Evolutionary conservation across 1,140 invertebrate genomes (phyloP), one percentile per base, ranked within the genome.

Genomic region (Brachystomella parvula): DNA sequence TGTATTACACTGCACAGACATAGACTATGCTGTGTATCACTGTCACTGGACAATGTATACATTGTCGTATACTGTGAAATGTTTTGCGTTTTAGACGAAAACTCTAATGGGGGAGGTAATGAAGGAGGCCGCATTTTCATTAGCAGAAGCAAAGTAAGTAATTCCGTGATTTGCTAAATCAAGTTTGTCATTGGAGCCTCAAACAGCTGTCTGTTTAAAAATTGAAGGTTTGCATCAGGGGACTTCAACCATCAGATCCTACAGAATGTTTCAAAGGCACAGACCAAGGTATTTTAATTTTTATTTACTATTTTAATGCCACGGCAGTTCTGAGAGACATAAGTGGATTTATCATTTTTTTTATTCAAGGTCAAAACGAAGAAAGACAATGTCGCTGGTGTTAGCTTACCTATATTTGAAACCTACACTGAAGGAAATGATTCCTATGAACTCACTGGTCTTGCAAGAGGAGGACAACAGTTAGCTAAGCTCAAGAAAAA

Each of bases 211-310:
- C n/a, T 56, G 80, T n/a, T n/a, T n/a, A n/a, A n/a, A n/a, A n/a
- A n/a, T n/a, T n/a, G n/a, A n/a, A n/a, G n/a, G n/a, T 99, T 99
- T 79, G 88, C 95, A 0, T 92, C 90, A 39, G 96, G 95, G 73
- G 96, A 99, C 75, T 96, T 99, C 76, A 98, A 96, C 78, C 95
- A 99, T 79, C 92, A 96, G 69, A 95, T 99, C n/a, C 79, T 99
- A 21, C 96, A 99, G 78, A 98, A 99, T 81, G 96, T 99, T 0
- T 96, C 91, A 56, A 97, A 97, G 79, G 96, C 97, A 65, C 94
- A 98, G 79, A 94, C 98, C 63, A 99, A 99, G 83, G 69, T 73
- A 61, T 9, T 1, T 31, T 24, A 61, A 2, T 2, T n/a, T 44
- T 12, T 44, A 9, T 12, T 9, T 12, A 44, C 39, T n/a, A n/a